Evolutionary conservation across 1,140 invertebrate species (phyloP).

Genomic region (Linepithema humile): DNA sequence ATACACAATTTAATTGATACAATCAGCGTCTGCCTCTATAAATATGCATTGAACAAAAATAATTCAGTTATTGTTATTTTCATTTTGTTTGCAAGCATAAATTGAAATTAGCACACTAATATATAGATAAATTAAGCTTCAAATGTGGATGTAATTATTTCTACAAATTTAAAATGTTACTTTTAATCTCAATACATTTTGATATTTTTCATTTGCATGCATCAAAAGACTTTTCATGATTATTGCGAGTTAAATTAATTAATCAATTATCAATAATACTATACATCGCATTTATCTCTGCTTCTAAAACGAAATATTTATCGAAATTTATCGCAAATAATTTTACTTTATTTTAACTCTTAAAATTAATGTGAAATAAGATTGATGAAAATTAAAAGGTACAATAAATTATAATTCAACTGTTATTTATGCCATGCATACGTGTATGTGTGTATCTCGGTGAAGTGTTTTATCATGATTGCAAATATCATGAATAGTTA

Average conservation of each 20-base stretch:
- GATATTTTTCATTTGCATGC: background rate
- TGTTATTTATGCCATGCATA: background rate
- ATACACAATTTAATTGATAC: background rate
- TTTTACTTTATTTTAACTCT: background rate
- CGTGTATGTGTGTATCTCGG: background rate
- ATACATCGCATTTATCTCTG: background rate
- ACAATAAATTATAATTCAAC: background rate
- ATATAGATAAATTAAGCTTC: too few relatives aligned
- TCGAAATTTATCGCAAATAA: background rate
- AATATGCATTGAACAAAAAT: background rate
- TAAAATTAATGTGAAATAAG: background rate
- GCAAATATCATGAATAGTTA: conserved; percentile 46
- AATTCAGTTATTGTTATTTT: background rate
- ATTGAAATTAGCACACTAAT: background rate
- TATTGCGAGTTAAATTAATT: background rate
- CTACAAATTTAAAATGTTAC: too few relatives aligned
- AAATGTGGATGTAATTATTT: too few relatives aligned
- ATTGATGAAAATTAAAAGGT: background rate
- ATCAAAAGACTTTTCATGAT: background rate
- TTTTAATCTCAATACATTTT: too few relatives aligned
- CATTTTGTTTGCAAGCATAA: background rate
- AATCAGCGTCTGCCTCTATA: background rate
- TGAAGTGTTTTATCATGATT: background rate
- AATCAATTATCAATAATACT: background rate
- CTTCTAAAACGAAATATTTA: background rate